These are phyloP conservation scores for Litoditis marina DNA, from an alignment of 2,888 invertebrate species.

Conservation along the genomic window DNA sequence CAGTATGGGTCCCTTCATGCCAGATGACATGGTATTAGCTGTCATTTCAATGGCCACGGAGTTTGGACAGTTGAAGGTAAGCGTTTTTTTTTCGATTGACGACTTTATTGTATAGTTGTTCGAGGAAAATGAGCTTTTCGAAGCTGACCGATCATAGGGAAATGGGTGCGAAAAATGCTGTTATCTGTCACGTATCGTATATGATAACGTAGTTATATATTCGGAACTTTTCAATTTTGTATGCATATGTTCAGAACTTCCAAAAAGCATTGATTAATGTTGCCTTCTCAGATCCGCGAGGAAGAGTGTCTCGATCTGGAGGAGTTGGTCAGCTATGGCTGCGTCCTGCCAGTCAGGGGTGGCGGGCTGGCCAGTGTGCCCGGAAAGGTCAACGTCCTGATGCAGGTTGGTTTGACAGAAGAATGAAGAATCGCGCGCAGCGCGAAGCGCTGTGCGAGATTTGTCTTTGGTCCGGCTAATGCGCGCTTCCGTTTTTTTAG, in stretches of 20 bases:
- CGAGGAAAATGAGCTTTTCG: no score
- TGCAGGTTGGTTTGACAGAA: conserved; percentile 71
- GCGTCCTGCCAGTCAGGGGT: conserved; percentile 77
- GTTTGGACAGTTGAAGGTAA: conserved; percentile 87
- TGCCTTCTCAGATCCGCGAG: conserved; percentile 74
- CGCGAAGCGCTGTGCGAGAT: no score
- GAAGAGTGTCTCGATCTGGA: conserved; percentile 90
- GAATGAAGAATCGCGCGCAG: no score
- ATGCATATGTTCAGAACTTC: no score
- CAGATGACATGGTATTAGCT: conserved; percentile 67
- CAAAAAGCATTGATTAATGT: background rate
- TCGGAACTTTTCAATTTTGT: no score
- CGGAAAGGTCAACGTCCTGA: conserved; percentile 89
- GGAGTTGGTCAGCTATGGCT: conserved; percentile 72
- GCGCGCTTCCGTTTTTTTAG: no score
- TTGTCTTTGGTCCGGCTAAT: no score
- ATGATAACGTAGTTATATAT: background rate
- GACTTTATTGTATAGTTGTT: no score
- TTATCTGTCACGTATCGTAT: no score
- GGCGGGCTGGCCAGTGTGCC: conserved; percentile 84
- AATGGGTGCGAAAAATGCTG: no score
- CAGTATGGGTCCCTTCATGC: conserved; percentile 65
- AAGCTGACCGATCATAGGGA: no score
- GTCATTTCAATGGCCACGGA: conserved; percentile 89
- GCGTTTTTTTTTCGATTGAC: no score